These are phyloP conservation scores for Beris chalybata DNA, from an alignment of 2,888 invertebrate species.

Conservation along the genomic window DNA sequence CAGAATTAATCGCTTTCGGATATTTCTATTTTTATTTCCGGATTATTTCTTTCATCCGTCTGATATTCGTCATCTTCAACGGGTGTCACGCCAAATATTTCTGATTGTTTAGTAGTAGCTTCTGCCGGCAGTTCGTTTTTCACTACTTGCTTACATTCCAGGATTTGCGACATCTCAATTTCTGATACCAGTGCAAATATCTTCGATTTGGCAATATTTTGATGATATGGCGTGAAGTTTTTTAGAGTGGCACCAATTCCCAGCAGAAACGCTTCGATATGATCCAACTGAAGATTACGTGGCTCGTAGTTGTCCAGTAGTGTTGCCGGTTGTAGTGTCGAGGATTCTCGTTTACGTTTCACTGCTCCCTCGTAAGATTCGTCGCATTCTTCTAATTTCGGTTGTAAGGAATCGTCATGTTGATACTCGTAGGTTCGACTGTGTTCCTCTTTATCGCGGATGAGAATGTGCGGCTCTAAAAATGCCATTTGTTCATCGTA, in stretches of 20 bases:
- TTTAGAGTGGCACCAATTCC: constrained; percentile 22
- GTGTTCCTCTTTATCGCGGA: constrained; percentile 12
- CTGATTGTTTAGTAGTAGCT: too few relatives aligned
- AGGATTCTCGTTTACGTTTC: too few relatives aligned
- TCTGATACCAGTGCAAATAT: constrained; percentile 16
- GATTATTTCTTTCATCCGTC: too few relatives aligned
- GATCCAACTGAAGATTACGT: background rate
- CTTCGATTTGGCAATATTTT: constrained; percentile 22
- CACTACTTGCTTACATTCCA: constrained; percentile 7
- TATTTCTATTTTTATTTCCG: too few relatives aligned
- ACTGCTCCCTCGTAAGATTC: background rate
- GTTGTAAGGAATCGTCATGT: too few relatives aligned
- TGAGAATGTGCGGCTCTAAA: background rate
- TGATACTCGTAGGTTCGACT: too few relatives aligned
- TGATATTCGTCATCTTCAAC: too few relatives aligned
- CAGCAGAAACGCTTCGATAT: constrained; percentile 21
- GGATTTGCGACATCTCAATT: constrained; percentile 21
- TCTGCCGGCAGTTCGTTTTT: too few relatives aligned
- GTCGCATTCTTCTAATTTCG: background rate
- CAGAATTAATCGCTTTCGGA: too few relatives aligned
- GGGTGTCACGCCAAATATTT: too few relatives aligned
- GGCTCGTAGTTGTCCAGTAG: background rate
- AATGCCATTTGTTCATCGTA: constrained; percentile 25
- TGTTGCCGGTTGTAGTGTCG: too few relatives aligned
- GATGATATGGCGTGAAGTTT: constrained; percentile 17